A percentile compares a stretch with the other conserved stretches of the same genome.
These are phyloP conservation scores for Exaiptasia diaphana DNA, from an alignment of 64 coral and sea anemone genomes.

Conservation along the genomic window DNA sequence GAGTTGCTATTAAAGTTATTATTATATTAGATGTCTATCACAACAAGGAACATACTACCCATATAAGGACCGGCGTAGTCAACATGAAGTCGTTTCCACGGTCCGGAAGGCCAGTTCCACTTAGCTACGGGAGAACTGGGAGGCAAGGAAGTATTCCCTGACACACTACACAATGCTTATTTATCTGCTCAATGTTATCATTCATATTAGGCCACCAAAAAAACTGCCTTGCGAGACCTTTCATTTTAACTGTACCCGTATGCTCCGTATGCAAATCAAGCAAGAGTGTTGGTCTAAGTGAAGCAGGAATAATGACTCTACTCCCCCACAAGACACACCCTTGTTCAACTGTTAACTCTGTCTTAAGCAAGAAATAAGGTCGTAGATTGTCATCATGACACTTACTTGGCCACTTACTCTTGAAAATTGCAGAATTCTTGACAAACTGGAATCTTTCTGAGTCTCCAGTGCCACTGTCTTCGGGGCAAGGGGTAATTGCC, in stretches of 20 bases:
- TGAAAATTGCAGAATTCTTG: neutral
- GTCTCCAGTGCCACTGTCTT: conserved; percentile 35
- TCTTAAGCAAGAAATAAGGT: conserved; percentile 25
- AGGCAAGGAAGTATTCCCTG: conserved; percentile 17
- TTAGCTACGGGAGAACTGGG: conserved; percentile 31
- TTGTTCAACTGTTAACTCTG: conserved; percentile 22
- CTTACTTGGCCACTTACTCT: conserved; percentile 1
- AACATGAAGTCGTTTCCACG: conserved; percentile 29
- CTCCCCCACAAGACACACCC: conserved; percentile 48
- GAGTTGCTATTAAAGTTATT: too few species aligned
- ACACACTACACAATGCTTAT: neutral
- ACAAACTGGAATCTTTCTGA: neutral
- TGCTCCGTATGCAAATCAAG: conserved; percentile 35
- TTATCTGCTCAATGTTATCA: conserved; percentile 1
- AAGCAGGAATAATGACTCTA: conserved; percentile 24
- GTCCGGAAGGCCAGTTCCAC: conserved; percentile 37
- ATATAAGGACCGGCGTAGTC: conserved; percentile 36
- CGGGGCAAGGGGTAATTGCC: neutral
- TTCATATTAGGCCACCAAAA: conserved; percentile 28
- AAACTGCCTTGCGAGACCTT: conserved; percentile 21
- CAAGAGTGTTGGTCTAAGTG: conserved; percentile 25
- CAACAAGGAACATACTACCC: conserved; percentile 44
- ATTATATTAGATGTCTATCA: conserved; percentile 49
- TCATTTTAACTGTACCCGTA: conserved; percentile 36
- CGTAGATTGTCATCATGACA: conserved; percentile 9